Percentiles rank a stretch among this genome's conserved stretches.
These are phyloP conservation scores for Neotragus pygmaeus DNA, from an alignment of 2,113 vertebrate species.

Conservation along the genomic window DNA sequence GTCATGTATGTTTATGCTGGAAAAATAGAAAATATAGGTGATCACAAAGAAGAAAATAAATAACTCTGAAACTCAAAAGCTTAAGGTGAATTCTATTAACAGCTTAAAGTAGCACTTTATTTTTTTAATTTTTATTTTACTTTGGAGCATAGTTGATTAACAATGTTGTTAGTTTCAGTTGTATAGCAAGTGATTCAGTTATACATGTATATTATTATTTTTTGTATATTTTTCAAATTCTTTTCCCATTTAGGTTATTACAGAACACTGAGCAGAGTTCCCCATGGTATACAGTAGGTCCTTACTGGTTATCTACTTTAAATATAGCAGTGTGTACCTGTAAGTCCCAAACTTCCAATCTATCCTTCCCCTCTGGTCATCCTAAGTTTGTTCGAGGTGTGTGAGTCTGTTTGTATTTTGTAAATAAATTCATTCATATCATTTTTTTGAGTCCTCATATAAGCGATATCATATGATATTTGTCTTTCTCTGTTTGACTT, in stretches of 20 bases:
- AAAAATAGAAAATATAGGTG: not conserved
- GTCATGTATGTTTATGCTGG: not conserved
- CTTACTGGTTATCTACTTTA: not conserved
- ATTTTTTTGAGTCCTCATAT: not conserved
- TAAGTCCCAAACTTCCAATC: not conserved
- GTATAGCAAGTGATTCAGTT: not conserved
- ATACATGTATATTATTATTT: not conserved
- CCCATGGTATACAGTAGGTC: not conserved
- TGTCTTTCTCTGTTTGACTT: not conserved
- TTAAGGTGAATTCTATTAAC: not conserved
- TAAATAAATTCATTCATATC: not conserved
- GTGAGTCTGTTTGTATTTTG: not conserved
- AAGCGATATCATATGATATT: not conserved
- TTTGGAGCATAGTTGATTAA: not conserved
- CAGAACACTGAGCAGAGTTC: not conserved
- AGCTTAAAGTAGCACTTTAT: not conserved
- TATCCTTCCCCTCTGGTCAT: not conserved
- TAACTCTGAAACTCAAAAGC: not conserved
- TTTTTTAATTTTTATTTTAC: not conserved
- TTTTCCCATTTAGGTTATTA: not conserved
- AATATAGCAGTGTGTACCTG: not conserved
- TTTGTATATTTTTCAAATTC: not conserved
- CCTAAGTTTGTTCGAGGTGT: not conserved
- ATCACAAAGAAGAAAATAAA: not conserved
- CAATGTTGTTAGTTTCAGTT: not conserved